Percentiles rank a stretch among this genome's conserved stretches.
Conservation (phyloP, 2,113 vertebrate species). For the Zosterops japonicus region DNA sequence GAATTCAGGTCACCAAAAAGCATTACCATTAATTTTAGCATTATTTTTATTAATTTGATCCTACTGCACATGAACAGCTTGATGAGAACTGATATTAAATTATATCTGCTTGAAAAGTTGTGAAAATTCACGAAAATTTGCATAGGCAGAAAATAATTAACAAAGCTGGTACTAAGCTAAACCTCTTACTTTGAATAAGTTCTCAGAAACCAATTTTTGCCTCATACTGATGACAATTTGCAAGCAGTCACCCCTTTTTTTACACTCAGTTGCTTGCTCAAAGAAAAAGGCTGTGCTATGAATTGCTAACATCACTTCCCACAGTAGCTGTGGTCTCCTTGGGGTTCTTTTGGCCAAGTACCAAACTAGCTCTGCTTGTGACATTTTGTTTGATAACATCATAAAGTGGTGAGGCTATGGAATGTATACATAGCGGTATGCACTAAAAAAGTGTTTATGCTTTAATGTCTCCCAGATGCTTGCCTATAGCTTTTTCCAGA, state of each 20-base stretch:
- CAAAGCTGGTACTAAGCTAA: background rate
- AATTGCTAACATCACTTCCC: background rate
- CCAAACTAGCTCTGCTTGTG: background rate
- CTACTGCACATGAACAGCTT: background rate
- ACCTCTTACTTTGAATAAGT: background rate
- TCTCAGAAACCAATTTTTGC: background rate
- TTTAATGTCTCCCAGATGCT: conserved; percentile 39
- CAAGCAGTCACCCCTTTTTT: background rate
- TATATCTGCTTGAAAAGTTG: background rate
- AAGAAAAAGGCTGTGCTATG: background rate
- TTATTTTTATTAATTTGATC: background rate
- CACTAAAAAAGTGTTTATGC: background rate
- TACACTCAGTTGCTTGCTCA: background rate
- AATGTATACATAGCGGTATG: conserved; percentile 15
- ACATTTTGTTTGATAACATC: conserved; percentile 48
- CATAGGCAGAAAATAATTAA: background rate
- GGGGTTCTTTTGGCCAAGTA: background rate
- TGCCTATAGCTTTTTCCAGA: conserved; percentile 2
- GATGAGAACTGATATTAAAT: background rate
- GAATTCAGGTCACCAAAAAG: background rate
- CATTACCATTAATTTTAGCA: background rate
- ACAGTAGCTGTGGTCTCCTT: background rate
- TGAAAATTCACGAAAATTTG: background rate
- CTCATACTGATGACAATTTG: background rate
- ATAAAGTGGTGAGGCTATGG: background rate